A percentile compares a stretch with the other conserved stretches of the same genome.
Conservation (phyloP, 2,888 invertebrate genomes). For the Pecten maximus region DNA sequence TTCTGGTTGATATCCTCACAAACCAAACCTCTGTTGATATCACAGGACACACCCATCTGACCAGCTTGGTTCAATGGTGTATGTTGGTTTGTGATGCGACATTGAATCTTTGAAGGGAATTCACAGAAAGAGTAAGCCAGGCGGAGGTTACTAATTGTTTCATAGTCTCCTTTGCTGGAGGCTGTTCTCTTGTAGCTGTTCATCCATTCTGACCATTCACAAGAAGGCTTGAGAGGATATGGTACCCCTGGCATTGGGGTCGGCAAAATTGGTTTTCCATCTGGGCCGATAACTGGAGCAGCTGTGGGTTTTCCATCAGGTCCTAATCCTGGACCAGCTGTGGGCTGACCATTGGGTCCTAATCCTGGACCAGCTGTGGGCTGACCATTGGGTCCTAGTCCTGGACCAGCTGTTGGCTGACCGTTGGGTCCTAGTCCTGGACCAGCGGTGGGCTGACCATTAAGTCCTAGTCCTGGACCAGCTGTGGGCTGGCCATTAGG, state of each 20-base stretch:
- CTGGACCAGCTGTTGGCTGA: conserved; percentile 45
- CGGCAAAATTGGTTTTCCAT: conserved; percentile 45
- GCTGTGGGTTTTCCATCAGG: conserved; percentile 57
- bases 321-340: conserved; percentile 47
- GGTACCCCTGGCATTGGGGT: conserved; percentile 57
- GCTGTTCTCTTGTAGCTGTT: conserved; percentile 83
- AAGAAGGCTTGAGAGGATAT: conserved; percentile 59
- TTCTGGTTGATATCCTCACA: conserved; percentile 71
- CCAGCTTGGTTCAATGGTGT: conserved; percentile 88
- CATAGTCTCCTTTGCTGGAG: conserved; percentile 75
- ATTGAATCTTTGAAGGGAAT: conserved; percentile 86
- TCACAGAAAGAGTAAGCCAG: conserved; percentile 71
- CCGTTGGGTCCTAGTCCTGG: conserved; percentile 16
- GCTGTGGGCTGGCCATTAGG: conserved; percentile 27
- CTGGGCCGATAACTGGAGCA: conserved; percentile 46
- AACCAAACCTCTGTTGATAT: conserved; percentile 77
- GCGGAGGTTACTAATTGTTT: conserved; percentile 71
- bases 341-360: conserved; percentile 36
- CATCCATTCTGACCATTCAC: conserved; percentile 90
- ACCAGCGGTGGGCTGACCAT: conserved; percentile 38
- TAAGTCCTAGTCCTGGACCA: not conserved
- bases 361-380: conserved; percentile 37
- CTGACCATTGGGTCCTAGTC: not conserved
- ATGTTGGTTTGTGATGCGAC: conserved; percentile 88
- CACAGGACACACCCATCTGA: conserved; percentile 89